phyloP scores from a whole-genome alignment of 1,140 invertebrate species.

The Sycophila sp. region DNA sequence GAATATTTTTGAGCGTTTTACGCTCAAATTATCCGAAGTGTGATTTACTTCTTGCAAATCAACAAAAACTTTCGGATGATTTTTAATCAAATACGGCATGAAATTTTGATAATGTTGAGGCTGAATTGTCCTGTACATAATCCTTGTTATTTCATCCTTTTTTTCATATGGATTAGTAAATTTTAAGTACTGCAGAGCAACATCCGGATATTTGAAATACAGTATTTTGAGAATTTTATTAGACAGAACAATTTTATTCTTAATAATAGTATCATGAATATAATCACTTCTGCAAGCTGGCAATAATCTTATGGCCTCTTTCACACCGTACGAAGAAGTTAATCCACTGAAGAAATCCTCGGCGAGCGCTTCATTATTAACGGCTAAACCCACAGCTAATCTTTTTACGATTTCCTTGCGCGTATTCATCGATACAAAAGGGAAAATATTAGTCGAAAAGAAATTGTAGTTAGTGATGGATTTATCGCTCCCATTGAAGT shows the following conservation, averaged over 20 bases:
- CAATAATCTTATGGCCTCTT: slow-evolving; percentile 45
- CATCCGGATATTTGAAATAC: slow-evolving; percentile 45
- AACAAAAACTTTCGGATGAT: slow-evolving; percentile 34
- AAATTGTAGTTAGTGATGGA: slow-evolving; percentile 45
- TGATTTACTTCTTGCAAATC: slow-evolving; percentile 25
- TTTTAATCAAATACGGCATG: slow-evolving; percentile 42
- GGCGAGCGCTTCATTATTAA: slow-evolving; percentile 29
- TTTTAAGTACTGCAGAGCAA: slow-evolving; percentile 36
- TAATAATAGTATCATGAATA: slow-evolving; percentile 34
- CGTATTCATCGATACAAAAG: slow-evolving; percentile 45
- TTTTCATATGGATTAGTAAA: slow-evolving; percentile 16
- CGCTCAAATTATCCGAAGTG: slow-evolving; percentile 38
- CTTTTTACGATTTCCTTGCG: slow-evolving; percentile 48
- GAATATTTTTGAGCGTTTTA: slow-evolving; percentile 42
- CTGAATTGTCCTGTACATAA: slow-evolving; percentile 26
- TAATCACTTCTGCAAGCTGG: slow-evolving; percentile 47
- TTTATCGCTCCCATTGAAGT: slow-evolving; percentile 47
- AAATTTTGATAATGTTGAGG: slow-evolving; percentile 36
- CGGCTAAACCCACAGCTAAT: slow-evolving; percentile 35
- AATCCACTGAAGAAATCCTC: slow-evolving; percentile 47
- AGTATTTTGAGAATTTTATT: slow-evolving; percentile 37
- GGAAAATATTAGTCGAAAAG: slow-evolving; percentile 47
- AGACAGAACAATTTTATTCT: slow-evolving; percentile 39
- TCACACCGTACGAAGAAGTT: slow-evolving; percentile 31
- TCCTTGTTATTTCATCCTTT: slow-evolving; percentile 1